Evolutionary conservation across 2,888 invertebrate species (phyloP), one percentile per base, ranked within the genome.

Genomic region (Nomada lathburiana): DNA sequence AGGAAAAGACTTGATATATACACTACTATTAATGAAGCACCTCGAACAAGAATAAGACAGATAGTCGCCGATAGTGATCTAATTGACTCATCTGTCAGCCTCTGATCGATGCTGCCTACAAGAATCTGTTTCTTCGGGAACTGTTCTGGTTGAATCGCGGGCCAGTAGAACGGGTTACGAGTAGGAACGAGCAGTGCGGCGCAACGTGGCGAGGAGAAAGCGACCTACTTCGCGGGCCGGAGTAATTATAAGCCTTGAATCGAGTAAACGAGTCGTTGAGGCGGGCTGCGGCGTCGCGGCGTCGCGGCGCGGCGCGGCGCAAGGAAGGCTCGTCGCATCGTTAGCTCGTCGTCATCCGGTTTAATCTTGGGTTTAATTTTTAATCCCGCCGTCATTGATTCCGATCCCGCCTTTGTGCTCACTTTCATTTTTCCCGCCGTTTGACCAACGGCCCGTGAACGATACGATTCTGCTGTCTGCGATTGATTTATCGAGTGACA

Each of bases 241-340:
- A 91, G 92, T 93, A 93, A 93, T 93, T 93, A 93, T 91, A 93
- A 93, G 92, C 93, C 92, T 92, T 92, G 92, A 92, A 92, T 90
- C 92, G 88, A 90, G 91, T 89, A 87, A 91, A 90, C 92, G 91
- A 91, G 88, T 90, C 88, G 89, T 86, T 83, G 87, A 86, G 87
- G 86, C 87, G 85, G 81, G 75, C 64, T 83, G 80, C 82, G 76
- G 80, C 65, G 76, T 74, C 79, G 77, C 67, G 59, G 57, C 47
- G 47, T 47, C 36, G 36, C 36, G 36, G 16, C 47, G 67, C 36
- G 36, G 16, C 47, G 67, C 62, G 67, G 42, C 79, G 65, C 62
- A 29, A 36, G 71, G 52, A 69, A 55, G 57, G 42, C 29, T 47
- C 47, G 68, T 63, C 60, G 52, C 26, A 13, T 42, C 20, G 20